Conservation (phyloP, 1,140 invertebrate species). For the Phymastichus coffea region DNA sequence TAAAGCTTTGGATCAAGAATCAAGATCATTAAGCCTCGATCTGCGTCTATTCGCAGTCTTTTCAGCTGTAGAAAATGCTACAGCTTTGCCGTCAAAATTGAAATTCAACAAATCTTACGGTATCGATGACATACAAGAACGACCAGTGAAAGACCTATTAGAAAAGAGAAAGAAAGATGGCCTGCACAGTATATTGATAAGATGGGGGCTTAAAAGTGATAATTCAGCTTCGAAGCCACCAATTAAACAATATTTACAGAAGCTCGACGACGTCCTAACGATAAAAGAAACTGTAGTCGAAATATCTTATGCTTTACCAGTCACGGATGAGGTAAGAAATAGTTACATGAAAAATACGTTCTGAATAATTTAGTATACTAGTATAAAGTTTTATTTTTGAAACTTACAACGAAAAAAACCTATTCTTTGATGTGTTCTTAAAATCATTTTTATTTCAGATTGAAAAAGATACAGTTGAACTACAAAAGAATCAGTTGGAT, state of each 20-base stretch:
- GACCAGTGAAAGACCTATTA: not conserved
- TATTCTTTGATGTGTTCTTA: too few relatives aligned
- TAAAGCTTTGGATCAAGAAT: conserved; percentile 28
- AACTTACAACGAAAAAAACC: too few relatives aligned
- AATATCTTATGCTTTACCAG: not conserved
- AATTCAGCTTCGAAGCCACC: not conserved
- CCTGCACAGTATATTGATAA: not conserved
- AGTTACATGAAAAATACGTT: too few relatives aligned
- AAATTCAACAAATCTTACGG: not conserved
- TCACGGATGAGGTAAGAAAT: conserved; percentile 1
- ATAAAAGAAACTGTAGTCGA: not conserved
- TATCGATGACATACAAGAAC: not conserved
- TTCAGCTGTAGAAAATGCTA: not conserved
- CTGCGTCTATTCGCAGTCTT: conserved; percentile 30
- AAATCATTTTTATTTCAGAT: too few relatives aligned
- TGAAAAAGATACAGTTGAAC: too few relatives aligned
- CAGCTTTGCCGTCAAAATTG: not conserved
- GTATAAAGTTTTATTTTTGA: too few relatives aligned
- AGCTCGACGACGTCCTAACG: conserved; percentile 9
- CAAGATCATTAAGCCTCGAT: conserved; percentile 11
- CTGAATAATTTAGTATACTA: too few relatives aligned
- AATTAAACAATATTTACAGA: conserved; percentile 2
- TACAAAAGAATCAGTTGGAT: too few relatives aligned
- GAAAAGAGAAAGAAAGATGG: conserved; percentile 1
- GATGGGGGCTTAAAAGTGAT: not conserved